These are phyloP conservation scores for Echiichthys vipera DNA, from an alignment of 2,797 vertebrate genomes.

Conservation along the genomic window DNA sequence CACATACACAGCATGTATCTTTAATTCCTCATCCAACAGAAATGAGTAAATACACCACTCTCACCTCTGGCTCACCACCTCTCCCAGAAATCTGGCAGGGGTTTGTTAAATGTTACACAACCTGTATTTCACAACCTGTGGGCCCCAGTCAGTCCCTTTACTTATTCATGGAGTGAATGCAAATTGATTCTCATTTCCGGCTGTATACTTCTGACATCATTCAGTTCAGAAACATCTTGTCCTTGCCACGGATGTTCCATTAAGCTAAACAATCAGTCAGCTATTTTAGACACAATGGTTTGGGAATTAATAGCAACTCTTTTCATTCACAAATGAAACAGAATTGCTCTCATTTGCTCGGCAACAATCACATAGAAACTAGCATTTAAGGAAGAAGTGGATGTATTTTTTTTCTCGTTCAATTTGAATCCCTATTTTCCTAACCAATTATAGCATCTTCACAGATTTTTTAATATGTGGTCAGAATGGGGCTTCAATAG, in stretches of 20 bases:
- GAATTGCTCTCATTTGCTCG: slow-evolving; percentile 28
- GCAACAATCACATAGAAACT: slow-evolving; percentile 24
- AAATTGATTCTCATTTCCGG: slow-evolving; percentile 50
- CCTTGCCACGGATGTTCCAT: slow-evolving; percentile 23
- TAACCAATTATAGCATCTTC: slow-evolving; percentile 31
- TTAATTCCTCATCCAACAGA: slow-evolving; percentile 68
- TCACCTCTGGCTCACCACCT: slow-evolving; percentile 66
- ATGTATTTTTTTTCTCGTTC: slow-evolving; percentile 3
- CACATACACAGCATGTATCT: slow-evolving; percentile 37
- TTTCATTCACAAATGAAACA: slow-evolving; percentile 29
- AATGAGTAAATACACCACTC: slow-evolving; percentile 59
- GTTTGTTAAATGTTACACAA: slow-evolving; percentile 76
- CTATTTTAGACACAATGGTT: slow-evolving; percentile 26
- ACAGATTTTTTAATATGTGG: slow-evolving; percentile 33
- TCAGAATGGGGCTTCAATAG: slow-evolving; percentile 2
- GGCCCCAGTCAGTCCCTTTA: slow-evolving; percentile 68
- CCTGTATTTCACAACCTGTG: slow-evolving; percentile 72
- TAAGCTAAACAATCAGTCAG: slow-evolving; percentile 34
- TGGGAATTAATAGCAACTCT: slow-evolving; percentile 21
- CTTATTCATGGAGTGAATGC: slow-evolving; percentile 63
- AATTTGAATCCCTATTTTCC: slow-evolving; percentile 23
- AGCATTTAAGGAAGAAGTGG: slow-evolving; percentile 14
- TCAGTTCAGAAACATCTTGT: slow-evolving; percentile 36
- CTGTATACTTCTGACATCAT: slow-evolving; percentile 21
- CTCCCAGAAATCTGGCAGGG: slow-evolving; percentile 64